Evolutionary conservation across 1,140 invertebrate species (phyloP).

Genomic region (Matsumurasca onukii): DNA sequence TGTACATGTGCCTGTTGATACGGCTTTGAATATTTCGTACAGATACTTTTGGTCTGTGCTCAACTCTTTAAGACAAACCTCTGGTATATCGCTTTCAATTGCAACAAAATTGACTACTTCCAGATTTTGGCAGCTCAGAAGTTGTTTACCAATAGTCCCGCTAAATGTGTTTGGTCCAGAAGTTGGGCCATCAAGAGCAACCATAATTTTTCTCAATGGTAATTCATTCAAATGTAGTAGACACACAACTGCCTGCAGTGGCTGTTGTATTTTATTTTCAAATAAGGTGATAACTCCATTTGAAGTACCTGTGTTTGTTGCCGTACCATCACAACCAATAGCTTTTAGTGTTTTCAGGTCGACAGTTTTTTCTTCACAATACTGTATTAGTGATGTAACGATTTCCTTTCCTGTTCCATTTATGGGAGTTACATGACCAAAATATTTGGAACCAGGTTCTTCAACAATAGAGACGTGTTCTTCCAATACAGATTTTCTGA

Average conservation of each 20-base stretch:
- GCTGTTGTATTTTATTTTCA: slow-evolving; percentile 32
- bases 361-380: slow-evolving; percentile 1
- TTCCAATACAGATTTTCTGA: no score
- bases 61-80: slow-evolving; percentile 36
- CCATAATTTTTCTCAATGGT: slow-evolving; percentile 42
- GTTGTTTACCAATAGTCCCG: slow-evolving; percentile 40
- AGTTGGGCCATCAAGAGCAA: slow-evolving; percentile 41
- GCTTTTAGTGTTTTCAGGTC: neutral
- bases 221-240: slow-evolving; percentile 43
- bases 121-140: slow-evolving; percentile 39
- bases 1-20: slow-evolving; percentile 32
- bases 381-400: neutral
- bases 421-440: no score
- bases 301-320: slow-evolving; percentile 12
- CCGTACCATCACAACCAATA: slow-evolving; percentile 28
- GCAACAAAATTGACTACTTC: slow-evolving; percentile 36
- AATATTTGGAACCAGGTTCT: neutral
- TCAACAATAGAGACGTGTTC: no score
- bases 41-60: slow-evolving; percentile 45
- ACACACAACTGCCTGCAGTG: slow-evolving; percentile 42
- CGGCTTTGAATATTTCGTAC: slow-evolving; percentile 38
- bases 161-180: slow-evolving; percentile 39
- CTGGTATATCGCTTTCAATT: slow-evolving; percentile 31
- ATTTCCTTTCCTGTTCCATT: no score
- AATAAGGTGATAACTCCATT: slow-evolving; percentile 27